Conservation (phyloP, 2,797 vertebrate species). For the Serranus cabrilla region DNA sequence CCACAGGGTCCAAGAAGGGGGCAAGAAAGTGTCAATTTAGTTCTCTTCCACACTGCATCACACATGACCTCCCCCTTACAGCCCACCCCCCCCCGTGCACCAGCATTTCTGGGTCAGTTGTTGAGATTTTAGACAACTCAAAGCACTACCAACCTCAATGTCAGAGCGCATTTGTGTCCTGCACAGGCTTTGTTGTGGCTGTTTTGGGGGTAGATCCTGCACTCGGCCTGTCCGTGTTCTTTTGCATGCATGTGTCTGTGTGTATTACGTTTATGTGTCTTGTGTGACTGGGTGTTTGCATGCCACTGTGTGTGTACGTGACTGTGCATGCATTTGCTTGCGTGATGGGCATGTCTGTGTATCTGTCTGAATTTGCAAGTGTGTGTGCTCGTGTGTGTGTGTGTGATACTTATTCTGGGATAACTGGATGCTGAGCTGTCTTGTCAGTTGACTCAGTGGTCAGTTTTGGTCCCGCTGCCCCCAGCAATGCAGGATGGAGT, state of each 20-base stretch:
- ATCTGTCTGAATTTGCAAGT: conserved; percentile 43
- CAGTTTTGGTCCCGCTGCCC: conserved; percentile 79
- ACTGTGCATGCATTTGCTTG: conserved; percentile 38
- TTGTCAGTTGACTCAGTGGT: conserved; percentile 85
- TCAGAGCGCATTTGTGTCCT: conserved; percentile 80
- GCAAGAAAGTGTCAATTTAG: conserved; percentile 69
- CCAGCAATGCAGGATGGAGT: conserved; percentile 63
- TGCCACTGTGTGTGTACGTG: conserved; percentile 23
- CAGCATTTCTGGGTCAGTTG: conserved; percentile 84
- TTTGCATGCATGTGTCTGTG: conserved; percentile 52
- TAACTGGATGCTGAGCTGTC: conserved; percentile 78
- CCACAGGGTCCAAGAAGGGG: conserved; percentile 44
- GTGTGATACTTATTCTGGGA: conserved; percentile 44
- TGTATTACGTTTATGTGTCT: conserved; percentile 31
- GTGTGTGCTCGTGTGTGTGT: conserved; percentile 21
- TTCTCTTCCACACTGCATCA: conserved; percentile 66
- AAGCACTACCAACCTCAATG: conserved; percentile 72
- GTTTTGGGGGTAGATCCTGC: conserved; percentile 52
- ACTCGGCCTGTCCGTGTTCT: conserved; percentile 54
- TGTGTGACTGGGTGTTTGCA: conserved; percentile 26
- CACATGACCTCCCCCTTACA: conserved; percentile 44
- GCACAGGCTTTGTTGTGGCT: conserved; percentile 47
- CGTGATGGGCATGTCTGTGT: conserved; percentile 32
- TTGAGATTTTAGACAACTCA: conserved; percentile 79
- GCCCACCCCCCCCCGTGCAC: conserved; percentile 45